phyloP scores from a whole-genome alignment of 2,888 invertebrate species.

The Argyresthia albistria region DNA sequence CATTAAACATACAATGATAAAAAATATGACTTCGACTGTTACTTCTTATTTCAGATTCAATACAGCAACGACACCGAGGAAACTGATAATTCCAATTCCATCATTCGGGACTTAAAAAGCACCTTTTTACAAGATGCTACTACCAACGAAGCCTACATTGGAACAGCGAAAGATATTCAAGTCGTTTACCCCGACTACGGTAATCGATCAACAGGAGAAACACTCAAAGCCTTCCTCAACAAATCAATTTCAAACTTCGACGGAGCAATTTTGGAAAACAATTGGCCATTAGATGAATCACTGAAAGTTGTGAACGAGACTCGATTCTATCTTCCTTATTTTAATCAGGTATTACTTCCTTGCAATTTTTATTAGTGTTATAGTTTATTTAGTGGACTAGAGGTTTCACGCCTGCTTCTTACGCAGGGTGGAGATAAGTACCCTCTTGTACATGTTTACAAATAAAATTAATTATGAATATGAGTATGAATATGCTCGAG shows the following conservation, averaged over 20 bases:
- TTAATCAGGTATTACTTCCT: slow-evolving; percentile 45
- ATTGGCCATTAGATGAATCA: slow-evolving; percentile 65
- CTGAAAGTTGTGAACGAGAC: slow-evolving; percentile 38
- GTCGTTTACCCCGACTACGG: slow-evolving; percentile 45
- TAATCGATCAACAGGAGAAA: slow-evolving; percentile 11
- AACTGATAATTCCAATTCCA: too few species aligned
- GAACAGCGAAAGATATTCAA: slow-evolving; percentile 20
- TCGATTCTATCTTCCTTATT: slow-evolving; percentile 53
- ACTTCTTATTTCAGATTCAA: slow-evolving; percentile 24
- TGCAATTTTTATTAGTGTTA: background rate
- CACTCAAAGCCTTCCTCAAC: slow-evolving; percentile 18
- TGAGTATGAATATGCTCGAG: too few species aligned
- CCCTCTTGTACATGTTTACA: too few species aligned
- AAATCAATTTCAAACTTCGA: slow-evolving; percentile 36
- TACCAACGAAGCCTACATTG: slow-evolving; percentile 22
- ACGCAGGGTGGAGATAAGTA: too few species aligned
- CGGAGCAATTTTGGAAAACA: slow-evolving; percentile 65
- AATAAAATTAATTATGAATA: too few species aligned
- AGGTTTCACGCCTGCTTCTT: background rate
- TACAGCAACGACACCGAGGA: slow-evolving; percentile 10
- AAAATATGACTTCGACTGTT: background rate
- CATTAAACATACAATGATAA: too few species aligned
- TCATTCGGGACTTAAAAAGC: too few species aligned
- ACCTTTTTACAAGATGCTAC: too few species aligned
- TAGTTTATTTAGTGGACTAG: background rate